Base-by-base conservation (phyloP, 2,113 vertebrate genomes). In the Phalacrocorax pelagicus region DNA sequence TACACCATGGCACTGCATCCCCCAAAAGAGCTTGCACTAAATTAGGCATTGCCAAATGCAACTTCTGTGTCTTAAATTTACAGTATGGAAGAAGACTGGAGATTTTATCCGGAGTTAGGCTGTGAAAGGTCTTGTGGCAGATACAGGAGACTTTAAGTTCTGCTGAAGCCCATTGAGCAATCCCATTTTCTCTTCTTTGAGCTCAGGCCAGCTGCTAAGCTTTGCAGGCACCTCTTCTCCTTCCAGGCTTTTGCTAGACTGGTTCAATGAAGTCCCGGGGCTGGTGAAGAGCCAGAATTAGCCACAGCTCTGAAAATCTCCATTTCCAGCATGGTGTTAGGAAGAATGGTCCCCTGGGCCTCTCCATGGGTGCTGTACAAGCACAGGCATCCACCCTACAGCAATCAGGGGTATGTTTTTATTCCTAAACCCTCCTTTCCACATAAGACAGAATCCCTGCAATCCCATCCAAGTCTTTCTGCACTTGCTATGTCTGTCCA, bases 361-460 rank as follows among this genome's bases (percentile, higher is more conserved):
- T 69, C 40, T 54, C 19, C n/a, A 12, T 0, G 0, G 36, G 11
- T 7, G 22, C 47, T 32, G 29, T 18, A 10, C 47, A 44, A 7
- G 6, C 10, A 15, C 1, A 7, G 12, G 18, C 34, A 38, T 32
- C 71, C 67, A 61, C 8, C 3, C 27, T 34, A 2, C 66, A 71
- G 61, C 52, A 22, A 38, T 5, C 40, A 85, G 26, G 15, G 8
- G 3, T 38, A 19, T 6, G 10, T 6, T 44, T 42, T 67, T 59
- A 29, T 21, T 47, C 29, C n/a, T n/a, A 46, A 74, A 26, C 3
- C 4, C 15, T 66, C 40, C 36, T 65, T 52, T n/a, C 63, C 21
- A 8, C 1, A 0, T 3, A 8, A 34, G 23, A 19, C 42, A 34
- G 34, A 44, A 66, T 17, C 23, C 8, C 2, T 0, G 55, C 36